Base-by-base conservation (phyloP, 2,888 invertebrate species). In the Tipula vernalis region DNA sequence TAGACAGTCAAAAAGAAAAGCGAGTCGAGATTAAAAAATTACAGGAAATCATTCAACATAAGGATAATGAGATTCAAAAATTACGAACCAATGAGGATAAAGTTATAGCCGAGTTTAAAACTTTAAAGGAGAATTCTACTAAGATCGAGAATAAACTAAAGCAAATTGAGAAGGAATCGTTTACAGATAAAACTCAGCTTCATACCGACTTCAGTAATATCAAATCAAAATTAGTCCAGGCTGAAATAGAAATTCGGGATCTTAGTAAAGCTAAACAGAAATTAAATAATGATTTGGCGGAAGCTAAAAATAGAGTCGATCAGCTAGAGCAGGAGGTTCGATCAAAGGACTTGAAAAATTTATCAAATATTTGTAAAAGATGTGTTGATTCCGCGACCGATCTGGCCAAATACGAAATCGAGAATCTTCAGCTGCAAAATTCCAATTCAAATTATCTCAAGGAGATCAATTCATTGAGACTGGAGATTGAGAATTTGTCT, bases 231-330 rank as follows among this genome's bases (percentile, higher is more conserved):
- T 28, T 71, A 10, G 71, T 71, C 0, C 13, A 71, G 71, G 71
- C 71, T 2, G 71, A 71, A 71, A 91, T 92, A 18, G 94, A 94
- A 88, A 93, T 93, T 71, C 92, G 92, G 3, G 93, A 94, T 4
- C 89, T 94, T 0, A 94, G 94, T 88, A 92, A 91, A 36, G 89
- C 93, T 5, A 94, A 92, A 87, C 91, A 92, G 86, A 91, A 94
- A 10, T 90, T 90, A 6, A 89, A 92, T 0, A 92, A 92, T 87
- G 91, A 92, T 87, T 90, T 94, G 89, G 92, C 93, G 87, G 92
- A 91, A 88, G 92, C 94, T 88, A 94, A 91, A 85, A 93, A 93
- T 47, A 94, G 94, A 88, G 90, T 94, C 36, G 93, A 93, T 0
- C 92, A 92, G 87, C 91, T 94, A 0, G 93, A 94, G 88, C 92